phyloP scores from a whole-genome alignment of 92 coral and sea anemone species.

The Heliopora coerulea region DNA sequence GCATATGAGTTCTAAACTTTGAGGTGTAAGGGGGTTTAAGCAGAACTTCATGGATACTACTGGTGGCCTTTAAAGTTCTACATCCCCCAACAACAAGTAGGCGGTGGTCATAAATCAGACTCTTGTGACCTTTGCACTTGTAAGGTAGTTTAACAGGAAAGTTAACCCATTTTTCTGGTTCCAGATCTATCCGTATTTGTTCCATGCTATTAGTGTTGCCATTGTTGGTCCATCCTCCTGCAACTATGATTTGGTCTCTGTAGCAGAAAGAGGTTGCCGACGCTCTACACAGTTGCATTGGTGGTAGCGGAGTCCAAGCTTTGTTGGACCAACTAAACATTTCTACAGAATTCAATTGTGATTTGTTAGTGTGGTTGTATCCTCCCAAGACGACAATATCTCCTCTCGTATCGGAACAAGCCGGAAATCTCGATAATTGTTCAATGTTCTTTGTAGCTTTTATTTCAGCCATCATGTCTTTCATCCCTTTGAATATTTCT shows the following conservation, averaged over 20 bases:
- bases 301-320: not conserved
- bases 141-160: not conserved
- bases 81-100: not conserved
- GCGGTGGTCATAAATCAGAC: not conserved
- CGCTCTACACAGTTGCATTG: not conserved
- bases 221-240: not conserved
- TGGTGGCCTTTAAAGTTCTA: not conserved
- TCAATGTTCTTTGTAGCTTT: not conserved
- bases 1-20: not conserved
- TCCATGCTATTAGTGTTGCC: not conserved
- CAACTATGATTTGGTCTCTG: not conserved
- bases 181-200: not conserved
- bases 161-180: not conserved
- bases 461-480: not conserved
- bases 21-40: not conserved
- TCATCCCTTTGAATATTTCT: not conserved
- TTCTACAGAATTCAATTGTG: conserved; percentile 10
- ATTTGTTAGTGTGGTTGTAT: not conserved
- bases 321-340: not conserved
- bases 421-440: not conserved
- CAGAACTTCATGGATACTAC: not conserved
- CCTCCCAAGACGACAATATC: not conserved
- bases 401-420: conserved; percentile 5
- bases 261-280: not conserved
- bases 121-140: not conserved